Conservation (phyloP, 2,888 invertebrate genomes). For the Boloria selene region DNA sequence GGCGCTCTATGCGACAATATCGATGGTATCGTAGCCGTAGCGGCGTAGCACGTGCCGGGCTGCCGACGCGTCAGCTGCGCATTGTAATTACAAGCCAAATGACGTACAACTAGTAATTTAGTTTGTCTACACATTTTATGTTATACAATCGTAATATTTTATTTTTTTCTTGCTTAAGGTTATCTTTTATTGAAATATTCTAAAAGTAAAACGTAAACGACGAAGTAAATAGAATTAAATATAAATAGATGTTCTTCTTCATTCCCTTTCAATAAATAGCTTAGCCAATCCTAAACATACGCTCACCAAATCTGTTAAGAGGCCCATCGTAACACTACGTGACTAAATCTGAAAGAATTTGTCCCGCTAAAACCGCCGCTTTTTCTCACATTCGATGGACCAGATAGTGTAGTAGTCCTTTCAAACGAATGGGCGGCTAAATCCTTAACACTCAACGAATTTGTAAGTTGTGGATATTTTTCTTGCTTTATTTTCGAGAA, state of each 20-base stretch:
- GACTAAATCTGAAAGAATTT: constrained; percentile 79
- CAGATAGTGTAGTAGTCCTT: constrained; percentile 74
- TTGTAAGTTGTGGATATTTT: constrained; percentile 58
- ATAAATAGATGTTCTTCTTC: constrained; percentile 39
- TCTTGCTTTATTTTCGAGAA: constrained; percentile 31
- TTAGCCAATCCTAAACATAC: constrained; percentile 68
- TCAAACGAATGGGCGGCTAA: constrained; percentile 67
- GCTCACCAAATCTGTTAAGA: constrained; percentile 73
- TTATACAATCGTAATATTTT: constrained; percentile 34
- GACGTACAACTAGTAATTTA: constrained; percentile 60
- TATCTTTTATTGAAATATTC: not conserved
- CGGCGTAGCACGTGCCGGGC: constrained; percentile 48
- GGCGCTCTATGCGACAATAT: constrained; percentile 35
- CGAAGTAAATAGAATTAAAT: constrained; percentile 1
- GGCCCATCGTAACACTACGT: constrained; percentile 71
- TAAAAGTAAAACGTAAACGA: not conserved
- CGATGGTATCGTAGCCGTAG: constrained; percentile 43
- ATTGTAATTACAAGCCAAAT: constrained; percentile 67
- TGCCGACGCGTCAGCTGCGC: constrained; percentile 62
- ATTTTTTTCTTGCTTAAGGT: not conserved
- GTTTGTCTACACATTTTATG: constrained; percentile 49
- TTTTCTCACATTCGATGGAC: constrained; percentile 75
- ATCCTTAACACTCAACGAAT: constrained; percentile 74
- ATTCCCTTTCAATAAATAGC: constrained; percentile 71
- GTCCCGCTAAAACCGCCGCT: constrained; percentile 75